A percentile compares a stretch with the other conserved stretches of the same genome.
Evolutionary conservation across 2,888 invertebrate species (phyloP).

Genomic region (Drosophila testacea): DNA sequence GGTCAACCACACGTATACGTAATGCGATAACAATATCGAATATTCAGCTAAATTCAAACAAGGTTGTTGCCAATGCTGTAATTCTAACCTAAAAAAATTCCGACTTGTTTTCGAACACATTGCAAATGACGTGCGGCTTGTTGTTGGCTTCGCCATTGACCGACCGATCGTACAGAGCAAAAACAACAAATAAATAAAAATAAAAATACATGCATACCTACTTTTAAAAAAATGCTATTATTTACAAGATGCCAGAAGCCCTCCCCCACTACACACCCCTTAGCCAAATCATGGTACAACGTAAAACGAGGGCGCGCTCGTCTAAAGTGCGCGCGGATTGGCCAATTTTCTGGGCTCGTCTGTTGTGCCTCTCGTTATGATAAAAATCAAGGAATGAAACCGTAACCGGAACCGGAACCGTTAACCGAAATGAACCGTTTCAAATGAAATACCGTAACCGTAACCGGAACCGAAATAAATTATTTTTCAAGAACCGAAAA

Average conservation of each 20-base stretch:
- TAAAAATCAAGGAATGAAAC: too few species aligned
- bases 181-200: conserved; percentile 22
- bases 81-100: conserved; percentile 34
- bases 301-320: conserved; percentile 39
- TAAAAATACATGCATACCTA: not conserved
- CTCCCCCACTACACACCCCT: not conserved
- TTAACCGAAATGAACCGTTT: too few species aligned
- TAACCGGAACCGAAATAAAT: too few species aligned
- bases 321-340: conserved; percentile 61
- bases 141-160: conserved; percentile 48
- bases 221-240: conserved; percentile 17
- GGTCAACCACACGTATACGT: conserved; percentile 18
- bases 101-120: conserved; percentile 45
- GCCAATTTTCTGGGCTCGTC: conserved; percentile 75
- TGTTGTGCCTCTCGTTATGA: conserved; percentile 41
- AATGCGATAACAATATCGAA: conserved; percentile 8
- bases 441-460: too few species aligned
- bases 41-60: conserved; percentile 2
- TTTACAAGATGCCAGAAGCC: conserved; percentile 40
- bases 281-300: not conserved
- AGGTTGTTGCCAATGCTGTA: conserved; percentile 41
- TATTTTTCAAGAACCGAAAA: too few species aligned
- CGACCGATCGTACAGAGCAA: conserved; percentile 24
- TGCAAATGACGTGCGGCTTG: conserved; percentile 43
- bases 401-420: too few species aligned